Conservation (phyloP, 2,888 invertebrate genomes). For the Conomelus anceps region DNA sequence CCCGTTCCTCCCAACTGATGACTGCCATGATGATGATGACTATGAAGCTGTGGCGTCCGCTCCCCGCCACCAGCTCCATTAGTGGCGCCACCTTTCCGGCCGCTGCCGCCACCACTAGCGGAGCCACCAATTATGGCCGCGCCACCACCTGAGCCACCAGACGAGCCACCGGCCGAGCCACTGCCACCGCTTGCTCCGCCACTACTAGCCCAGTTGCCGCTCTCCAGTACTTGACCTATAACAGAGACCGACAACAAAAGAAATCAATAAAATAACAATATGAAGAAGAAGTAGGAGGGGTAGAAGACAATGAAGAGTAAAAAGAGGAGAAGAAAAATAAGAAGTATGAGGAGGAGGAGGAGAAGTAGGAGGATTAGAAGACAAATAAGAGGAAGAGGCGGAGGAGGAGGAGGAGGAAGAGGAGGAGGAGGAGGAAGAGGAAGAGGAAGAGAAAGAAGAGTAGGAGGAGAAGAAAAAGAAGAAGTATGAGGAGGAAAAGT, state of each 20-base stretch:
- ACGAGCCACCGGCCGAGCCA: conserved; percentile 45
- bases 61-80: background rate
- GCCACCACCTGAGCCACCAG: conserved; percentile 44
- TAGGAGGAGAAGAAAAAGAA: too few relatives aligned
- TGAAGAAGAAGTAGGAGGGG: background rate
- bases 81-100: conserved; percentile 43
- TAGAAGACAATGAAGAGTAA: background rate
- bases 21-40: too few relatives aligned
- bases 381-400: too few relatives aligned
- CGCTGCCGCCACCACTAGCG: conserved; percentile 38
- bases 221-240: conserved; percentile 75
- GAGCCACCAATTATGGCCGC: background rate
- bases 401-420: too few relatives aligned
- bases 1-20: background rate
- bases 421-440: too few relatives aligned
- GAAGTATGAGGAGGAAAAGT: too few relatives aligned
- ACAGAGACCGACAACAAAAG: background rate
- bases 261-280: background rate
- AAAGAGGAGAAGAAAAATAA: too few relatives aligned
- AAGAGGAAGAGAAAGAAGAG: too few relatives aligned
- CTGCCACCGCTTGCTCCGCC: conserved; percentile 41
- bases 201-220: conserved; percentile 54
- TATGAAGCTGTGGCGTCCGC: background rate
- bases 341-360: too few relatives aligned
- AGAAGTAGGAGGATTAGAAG: too few relatives aligned